Evolutionary conservation across 2,113 vertebrate species (phyloP).

Genomic region (Clarias magur): DNA sequence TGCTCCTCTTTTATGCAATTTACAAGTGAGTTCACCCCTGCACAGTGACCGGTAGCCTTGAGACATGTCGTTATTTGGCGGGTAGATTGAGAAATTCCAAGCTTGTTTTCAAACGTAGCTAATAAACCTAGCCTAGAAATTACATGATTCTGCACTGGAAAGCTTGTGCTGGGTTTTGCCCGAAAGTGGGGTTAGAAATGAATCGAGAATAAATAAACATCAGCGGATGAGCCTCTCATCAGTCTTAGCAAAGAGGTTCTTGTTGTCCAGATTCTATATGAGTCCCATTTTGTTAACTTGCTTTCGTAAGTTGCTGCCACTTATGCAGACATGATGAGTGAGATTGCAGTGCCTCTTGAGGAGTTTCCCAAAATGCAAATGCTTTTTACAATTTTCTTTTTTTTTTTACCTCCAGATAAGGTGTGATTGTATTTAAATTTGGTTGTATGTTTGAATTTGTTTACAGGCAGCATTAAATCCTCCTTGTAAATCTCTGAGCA

Average conservation of each 20-base stretch:
- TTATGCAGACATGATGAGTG: neutral
- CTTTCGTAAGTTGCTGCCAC: neutral
- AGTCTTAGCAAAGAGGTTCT: neutral
- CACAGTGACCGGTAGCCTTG: too few species aligned
- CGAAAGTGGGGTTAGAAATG: neutral
- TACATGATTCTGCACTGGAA: neutral
- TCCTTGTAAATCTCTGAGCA: conserved; percentile 60
- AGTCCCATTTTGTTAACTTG: neutral
- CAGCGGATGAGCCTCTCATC: neutral
- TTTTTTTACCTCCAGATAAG: neutral
- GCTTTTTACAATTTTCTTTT: too few species aligned
- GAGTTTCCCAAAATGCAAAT: neutral
- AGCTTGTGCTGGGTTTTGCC: neutral
- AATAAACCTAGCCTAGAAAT: neutral
- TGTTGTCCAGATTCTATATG: neutral
- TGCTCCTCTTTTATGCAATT: too few species aligned
- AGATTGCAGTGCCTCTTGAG: neutral
- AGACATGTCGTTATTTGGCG: neutral
- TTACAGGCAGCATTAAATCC: conserved; percentile 55
- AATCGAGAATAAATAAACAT: neutral
- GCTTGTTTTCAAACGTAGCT: neutral
- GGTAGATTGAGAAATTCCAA: neutral
- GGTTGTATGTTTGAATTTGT: neutral
- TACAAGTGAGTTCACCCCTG: too few species aligned
- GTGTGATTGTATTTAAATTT: neutral